Evolutionary conservation across 1,140 invertebrate species (phyloP), one percentile per base, ranked within the genome.

Genomic region (Saxidomus purpurata): DNA sequence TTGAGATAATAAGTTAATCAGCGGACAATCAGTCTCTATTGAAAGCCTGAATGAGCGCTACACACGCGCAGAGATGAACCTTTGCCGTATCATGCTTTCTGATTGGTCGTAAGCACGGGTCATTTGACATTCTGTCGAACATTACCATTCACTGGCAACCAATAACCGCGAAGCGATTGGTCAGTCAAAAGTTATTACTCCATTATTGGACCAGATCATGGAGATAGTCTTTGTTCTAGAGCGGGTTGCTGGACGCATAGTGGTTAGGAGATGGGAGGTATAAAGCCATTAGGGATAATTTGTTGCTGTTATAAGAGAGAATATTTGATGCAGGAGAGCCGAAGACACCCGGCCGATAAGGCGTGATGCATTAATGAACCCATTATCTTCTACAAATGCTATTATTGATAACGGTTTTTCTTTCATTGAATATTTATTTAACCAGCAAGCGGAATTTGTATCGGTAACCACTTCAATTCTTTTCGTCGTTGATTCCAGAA

Each of bases 1-100:
- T 71, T 31, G 67, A 38, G 67, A 71, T 71, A 36, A 71, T 71
- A 25, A 71, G 31, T 38, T 71, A 71, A 71, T 71, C 22, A 71
- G 67, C 15, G 67, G 34, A 28, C 67, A 28, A 38, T 71, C 67
- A 11, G 17, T n/a, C 11, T 4, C 67, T n/a, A 36, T 71, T 71
- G 9, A 71, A 19, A 38, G 15, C 11, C 67, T 2, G 8, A 71
- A 71, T 71, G 67, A 38, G 25, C 34, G 13, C 19, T 71, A 36
- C 25, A 15, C 36, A 36, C 67, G 36, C 67, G 1, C 34, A 2
- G 19, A 6, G 34, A 22, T 38, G 22, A 38, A 31, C 4, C 67
- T 36, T 36, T 4, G 34, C 1, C 2, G 38, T n/a, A 38, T 71
- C 67, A 1, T 9, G 34, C 1, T 17, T 38, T 36, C 34, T 71